Evolutionary conservation across 2,797 vertebrate species (phyloP).

Genomic region (Cossypha dichroa): DNA sequence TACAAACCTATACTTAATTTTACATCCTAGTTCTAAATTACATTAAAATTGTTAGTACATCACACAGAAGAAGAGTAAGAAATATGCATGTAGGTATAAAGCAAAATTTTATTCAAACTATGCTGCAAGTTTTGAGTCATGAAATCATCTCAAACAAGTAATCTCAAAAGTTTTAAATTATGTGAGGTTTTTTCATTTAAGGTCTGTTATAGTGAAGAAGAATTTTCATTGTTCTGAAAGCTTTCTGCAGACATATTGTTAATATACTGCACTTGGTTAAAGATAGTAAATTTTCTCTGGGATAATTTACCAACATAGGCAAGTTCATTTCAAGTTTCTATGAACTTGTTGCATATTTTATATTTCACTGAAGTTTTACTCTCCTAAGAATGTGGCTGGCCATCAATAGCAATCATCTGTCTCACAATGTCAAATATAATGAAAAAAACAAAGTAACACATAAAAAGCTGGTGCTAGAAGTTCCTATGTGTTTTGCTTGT

Average conservation of each 20-base stretch:
- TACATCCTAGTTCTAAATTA: background rate
- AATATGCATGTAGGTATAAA: background rate
- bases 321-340: background rate
- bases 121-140: background rate
- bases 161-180: background rate
- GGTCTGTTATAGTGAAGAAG: background rate
- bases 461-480: background rate
- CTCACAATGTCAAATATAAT: background rate
- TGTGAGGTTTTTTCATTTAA: background rate
- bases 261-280: background rate
- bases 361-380: background rate
- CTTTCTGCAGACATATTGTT: background rate
- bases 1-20: background rate
- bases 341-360: background rate
- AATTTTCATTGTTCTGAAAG: background rate
- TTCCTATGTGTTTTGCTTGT: background rate
- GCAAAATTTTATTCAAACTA: background rate
- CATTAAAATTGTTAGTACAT: background rate
- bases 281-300: background rate
- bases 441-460: background rate
- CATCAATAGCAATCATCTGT: background rate
- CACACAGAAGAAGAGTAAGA: background rate
- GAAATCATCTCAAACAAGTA: background rate
- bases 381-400: background rate
- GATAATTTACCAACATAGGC: background rate